Evolutionary conservation across 1,140 invertebrate genomes (phyloP), one percentile per base, ranked within the genome.

Genomic region (Heliconius congener): DNA sequence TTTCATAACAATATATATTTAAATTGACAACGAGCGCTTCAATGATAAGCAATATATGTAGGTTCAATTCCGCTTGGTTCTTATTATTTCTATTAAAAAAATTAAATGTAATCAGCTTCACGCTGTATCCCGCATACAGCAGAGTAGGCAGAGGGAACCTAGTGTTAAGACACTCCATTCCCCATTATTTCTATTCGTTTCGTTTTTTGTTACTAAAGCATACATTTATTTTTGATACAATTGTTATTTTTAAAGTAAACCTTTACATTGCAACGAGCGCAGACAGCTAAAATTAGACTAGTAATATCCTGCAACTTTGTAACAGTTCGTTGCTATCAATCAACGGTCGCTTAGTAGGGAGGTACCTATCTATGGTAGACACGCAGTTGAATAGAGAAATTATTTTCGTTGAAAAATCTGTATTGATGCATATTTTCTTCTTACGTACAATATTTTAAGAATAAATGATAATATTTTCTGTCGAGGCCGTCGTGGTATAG

Each of bases 271-370:
- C 60, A 30, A 16, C 1, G 9, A 27, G 4, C 13, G 60, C 23
- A 27, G 60, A 66, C n/a, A 30, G 27, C 60, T 27, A 16, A 66
- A 66, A 66, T n/a, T 27, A n/a, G 8, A 1, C 23, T 8, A 27
- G 60, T 66, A 16, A 30, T 66, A 30, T 66, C 9, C 60, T 66
- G 60, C 60, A 66, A 66, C 60, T 30, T 66, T 66, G 60, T 66
- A 30, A 1, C 23, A 66, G 60, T 66, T 66, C 60, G 60, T 66
- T 66, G 60, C 60, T 66, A 9, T 66, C 60, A n/a, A 66, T 66
- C n/a, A 66, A 66, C n/a, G n/a, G 23, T 13, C 5, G 3, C 9
- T 30, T 30, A 30, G 60, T 5, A n/a, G 4, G 57, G 0, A 27
- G 19, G 19, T 3, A 57, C 9, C 34, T 34, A 34, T 34, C 3